phyloP scores from a whole-genome alignment of 1,140 invertebrate species.

The Sminthurides bifidus region DNA sequence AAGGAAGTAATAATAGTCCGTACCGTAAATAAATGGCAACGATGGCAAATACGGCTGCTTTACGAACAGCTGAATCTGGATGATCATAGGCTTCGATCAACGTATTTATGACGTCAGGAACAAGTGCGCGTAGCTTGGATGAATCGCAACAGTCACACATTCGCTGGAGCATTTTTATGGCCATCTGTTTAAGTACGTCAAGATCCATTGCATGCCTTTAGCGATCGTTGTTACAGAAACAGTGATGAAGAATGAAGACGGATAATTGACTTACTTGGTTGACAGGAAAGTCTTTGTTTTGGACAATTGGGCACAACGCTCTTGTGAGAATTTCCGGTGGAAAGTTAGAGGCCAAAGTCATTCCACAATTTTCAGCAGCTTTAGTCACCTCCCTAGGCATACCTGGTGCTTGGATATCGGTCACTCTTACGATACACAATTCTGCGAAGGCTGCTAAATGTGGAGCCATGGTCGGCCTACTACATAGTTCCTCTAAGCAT shows the following conservation, averaged over 20 bases:
- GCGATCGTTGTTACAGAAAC: not conserved
- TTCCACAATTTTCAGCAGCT: conserved; percentile 30
- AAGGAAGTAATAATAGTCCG: too few species aligned
- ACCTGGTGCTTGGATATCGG: conserved; percentile 27
- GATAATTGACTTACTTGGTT: conserved; percentile 23
- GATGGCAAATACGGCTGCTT: conserved; percentile 31
- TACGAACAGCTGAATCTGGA: conserved; percentile 31
- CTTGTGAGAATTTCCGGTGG: conserved; percentile 28
- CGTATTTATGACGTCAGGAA: conserved; percentile 27
- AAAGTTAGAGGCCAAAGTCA: conserved; percentile 28
- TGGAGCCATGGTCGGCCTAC: conserved; percentile 12
- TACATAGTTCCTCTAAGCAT: conserved; percentile 29
- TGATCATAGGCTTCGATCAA: conserved; percentile 32
- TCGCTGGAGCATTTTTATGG: conserved; percentile 31
- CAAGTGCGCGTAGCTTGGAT: conserved; percentile 22
- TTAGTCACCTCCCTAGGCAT: conserved; percentile 29
- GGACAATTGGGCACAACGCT: conserved; percentile 30
- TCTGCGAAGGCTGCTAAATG: conserved; percentile 27
- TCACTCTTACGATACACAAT: conserved; percentile 30
- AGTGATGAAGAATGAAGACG: not conserved
- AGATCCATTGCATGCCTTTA: too few species aligned
- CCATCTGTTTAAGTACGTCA: conserved; percentile 17
- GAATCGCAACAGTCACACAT: conserved; percentile 27
- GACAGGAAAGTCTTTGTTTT: conserved; percentile 28
- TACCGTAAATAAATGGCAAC: conserved; percentile 30